Evolutionary conservation across 2,888 invertebrate species (phyloP).

Genomic region (Leptura quadrifasciata): DNA sequence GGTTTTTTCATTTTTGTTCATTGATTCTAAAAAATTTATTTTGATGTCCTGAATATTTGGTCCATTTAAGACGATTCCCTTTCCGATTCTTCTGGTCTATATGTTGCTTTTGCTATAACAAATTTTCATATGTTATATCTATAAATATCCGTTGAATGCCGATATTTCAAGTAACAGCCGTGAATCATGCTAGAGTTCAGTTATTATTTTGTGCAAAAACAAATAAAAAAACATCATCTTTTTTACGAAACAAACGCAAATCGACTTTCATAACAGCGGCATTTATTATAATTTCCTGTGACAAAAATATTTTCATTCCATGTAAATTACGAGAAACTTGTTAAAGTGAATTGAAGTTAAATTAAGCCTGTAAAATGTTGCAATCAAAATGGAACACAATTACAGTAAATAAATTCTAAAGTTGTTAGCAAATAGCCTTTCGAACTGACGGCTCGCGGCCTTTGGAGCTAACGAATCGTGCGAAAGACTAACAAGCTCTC

Average conservation of each 20-base stretch:
- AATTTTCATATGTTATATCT: too few species aligned
- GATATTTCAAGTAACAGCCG: too few species aligned
- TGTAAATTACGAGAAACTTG: conserved; percentile 45
- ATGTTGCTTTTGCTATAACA: too few species aligned
- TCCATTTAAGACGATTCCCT: too few species aligned
- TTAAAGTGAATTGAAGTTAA: conserved; percentile 59
- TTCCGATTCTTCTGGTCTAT: too few species aligned
- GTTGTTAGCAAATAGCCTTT: conserved; percentile 66
- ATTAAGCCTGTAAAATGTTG: conserved; percentile 64
- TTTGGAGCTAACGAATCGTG: conserved; percentile 66
- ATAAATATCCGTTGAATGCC: too few species aligned
- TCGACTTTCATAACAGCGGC: background rate
- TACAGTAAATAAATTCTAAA: conserved; percentile 66
- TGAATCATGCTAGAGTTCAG: too few species aligned
- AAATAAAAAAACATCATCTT: too few species aligned
- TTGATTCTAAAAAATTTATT: too few species aligned
- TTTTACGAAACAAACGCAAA: background rate
- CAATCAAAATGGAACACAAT: conserved; percentile 66
- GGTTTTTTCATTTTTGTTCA: too few species aligned
- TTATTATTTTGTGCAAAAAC: too few species aligned
- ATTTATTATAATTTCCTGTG: background rate
- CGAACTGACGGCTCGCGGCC: conserved; percentile 63
- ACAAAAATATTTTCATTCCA: conserved; percentile 39
- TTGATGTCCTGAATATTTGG: too few species aligned
- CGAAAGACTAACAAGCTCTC: conserved; percentile 66